Base-by-base conservation (phyloP, 2,888 invertebrate genomes). In the Tetheella fluctuosa region DNA sequence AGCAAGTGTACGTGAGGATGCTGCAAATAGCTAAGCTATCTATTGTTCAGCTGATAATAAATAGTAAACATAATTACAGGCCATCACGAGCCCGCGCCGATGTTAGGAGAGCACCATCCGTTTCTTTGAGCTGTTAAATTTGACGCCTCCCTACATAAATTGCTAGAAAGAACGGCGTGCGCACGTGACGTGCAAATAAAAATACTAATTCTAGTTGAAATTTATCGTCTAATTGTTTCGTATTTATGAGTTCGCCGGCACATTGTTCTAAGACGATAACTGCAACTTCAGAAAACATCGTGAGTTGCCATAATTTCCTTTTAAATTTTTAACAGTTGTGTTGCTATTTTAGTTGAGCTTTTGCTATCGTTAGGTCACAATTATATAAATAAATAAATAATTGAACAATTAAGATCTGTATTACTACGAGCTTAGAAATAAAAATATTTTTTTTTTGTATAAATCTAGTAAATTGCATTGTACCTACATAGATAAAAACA, bases 101-200 rank as follows among this genome's bases (percentile, higher is more conserved):
- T 76, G 84, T 81, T 80, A 79, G 80, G 79, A 81, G 82, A 79
- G 82, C 81, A 77, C 84, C 81, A 86, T 88, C 83, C 83, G 76
- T 88, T 86, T 84, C 85, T 86, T 84, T 79, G 84, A 86, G 83
- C 85, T 88, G 88, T 87, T 88, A 82, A 80, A 83, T 83, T 88
- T 88, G 85, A 87, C 86, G 87, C 88, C 84, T 85, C 74, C 76
- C 77, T 82, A 85, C 84, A 89, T 89, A 89, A 88, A 89, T 89
- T 84, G 79, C 72, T 79, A 68, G 79, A 76, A 76, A 77, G 82
- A 81, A 81, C 76, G 79, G 80, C 81, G 80, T 72, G 83, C 82
- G 89, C 86, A 89, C 89, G 87, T 89, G 90, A 90, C 79, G 86
- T 79, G 88, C 85, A 87, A 88, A 89, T 87, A 89, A 89, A 90